Evolutionary conservation across 1,140 invertebrate species (phyloP).

Genomic region (Mactra quadrangularis): DNA sequence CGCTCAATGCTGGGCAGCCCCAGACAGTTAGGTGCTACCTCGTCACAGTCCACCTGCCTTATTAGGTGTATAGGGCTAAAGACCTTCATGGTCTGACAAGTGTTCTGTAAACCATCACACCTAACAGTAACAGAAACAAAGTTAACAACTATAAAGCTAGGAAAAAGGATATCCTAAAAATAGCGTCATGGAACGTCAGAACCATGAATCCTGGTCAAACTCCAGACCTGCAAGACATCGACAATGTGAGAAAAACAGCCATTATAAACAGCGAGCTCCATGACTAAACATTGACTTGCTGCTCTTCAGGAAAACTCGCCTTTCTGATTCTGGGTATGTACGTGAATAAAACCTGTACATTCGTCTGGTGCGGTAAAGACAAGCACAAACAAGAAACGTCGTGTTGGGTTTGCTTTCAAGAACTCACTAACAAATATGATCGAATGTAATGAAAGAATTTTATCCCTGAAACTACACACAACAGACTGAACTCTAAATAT

Average conservation of each 20-base stretch:
- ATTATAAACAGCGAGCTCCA: background rate
- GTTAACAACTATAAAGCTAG: too few species aligned
- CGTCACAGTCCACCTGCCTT: constrained; percentile 1
- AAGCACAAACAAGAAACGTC: background rate
- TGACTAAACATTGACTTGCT: background rate
- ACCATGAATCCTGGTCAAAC: background rate
- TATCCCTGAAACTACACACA: background rate
- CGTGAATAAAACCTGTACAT: background rate
- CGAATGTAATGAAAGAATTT: background rate
- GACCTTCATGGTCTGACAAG: background rate
- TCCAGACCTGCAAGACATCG: background rate
- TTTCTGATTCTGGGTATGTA: background rate
- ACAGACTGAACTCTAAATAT: too few species aligned
- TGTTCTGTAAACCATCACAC: background rate
- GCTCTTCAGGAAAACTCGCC: background rate
- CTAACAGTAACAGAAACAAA: too few species aligned
- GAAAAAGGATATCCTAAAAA: too few species aligned
- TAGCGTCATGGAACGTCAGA: background rate
- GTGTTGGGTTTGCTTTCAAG: too few species aligned
- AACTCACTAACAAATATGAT: too few species aligned
- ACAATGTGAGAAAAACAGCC: background rate
- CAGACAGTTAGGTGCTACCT: constrained; percentile 6
- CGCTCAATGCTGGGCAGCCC: constrained; percentile 11
- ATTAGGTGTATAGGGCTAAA: constrained; percentile 10
- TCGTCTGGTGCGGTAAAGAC: background rate